These are phyloP conservation scores for Melanostigma gelatinosum DNA, from an alignment of 2,113 vertebrate genomes.

Conservation along the genomic window DNA sequence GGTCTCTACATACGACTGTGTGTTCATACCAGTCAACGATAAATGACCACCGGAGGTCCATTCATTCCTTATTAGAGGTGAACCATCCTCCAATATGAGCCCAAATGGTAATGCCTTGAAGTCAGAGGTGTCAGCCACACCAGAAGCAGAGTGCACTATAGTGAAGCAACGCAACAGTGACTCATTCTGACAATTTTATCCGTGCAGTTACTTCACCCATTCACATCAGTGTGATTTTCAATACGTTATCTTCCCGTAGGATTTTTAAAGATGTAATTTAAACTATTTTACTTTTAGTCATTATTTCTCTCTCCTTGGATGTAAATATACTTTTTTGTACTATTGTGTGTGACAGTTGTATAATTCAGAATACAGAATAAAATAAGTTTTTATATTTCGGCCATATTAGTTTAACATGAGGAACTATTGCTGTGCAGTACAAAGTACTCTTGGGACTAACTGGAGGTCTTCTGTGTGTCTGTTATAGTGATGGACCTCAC, in stretches of 20 bases:
- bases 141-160: not conserved
- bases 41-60: not conserved
- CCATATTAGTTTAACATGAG: slow-evolving; percentile 14
- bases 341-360: not conserved
- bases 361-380: not conserved
- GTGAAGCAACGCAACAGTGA: not conserved
- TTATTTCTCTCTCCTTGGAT: slow-evolving; percentile 10
- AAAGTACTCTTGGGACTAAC: not conserved
- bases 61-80: slow-evolving; percentile 3
- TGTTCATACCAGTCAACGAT: not conserved
- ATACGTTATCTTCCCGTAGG: not conserved
- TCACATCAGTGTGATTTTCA: slow-evolving; percentile 14
- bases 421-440: slow-evolving; percentile 18
- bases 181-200: not conserved
- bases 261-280: slow-evolving; percentile 22
- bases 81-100: slow-evolving; percentile 9
- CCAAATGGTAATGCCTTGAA: not conserved
- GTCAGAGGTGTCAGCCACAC: not conserved
- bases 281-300: slow-evolving; percentile 29
- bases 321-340: slow-evolving; percentile 24
- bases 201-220: not conserved
- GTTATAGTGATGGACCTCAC: slow-evolving; percentile 9
- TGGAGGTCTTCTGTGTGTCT: not conserved
- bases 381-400: slow-evolving; percentile 7
- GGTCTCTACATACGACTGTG: not conserved